phyloP scores from a whole-genome alignment of 92 coral and sea anemone genomes.

The Palythoa heliodiscus region DNA sequence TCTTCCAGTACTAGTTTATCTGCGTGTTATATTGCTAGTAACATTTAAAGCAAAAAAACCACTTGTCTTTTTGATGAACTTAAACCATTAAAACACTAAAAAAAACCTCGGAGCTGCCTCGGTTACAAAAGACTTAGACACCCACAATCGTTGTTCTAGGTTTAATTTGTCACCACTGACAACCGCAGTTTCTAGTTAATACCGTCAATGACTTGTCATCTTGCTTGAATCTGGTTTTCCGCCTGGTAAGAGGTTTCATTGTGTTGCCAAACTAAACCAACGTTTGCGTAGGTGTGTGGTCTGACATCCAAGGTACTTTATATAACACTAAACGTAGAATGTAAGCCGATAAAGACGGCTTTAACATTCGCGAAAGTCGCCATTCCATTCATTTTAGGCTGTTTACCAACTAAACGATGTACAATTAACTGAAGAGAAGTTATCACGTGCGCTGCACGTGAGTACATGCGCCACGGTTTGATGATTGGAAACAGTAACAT shows the following conservation, averaged over 20 bases:
- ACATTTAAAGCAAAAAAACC: too few relatives aligned
- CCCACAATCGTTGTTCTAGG: not conserved
- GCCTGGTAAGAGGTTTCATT: slow-evolving; percentile 6
- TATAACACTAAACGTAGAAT: not conserved
- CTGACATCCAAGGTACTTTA: not conserved
- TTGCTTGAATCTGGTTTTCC: slow-evolving; percentile 13
- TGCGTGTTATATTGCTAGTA: too few relatives aligned
- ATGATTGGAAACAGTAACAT: not conserved
- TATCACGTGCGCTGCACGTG: not conserved
- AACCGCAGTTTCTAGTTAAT: slow-evolving; percentile 7
- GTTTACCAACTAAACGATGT: not conserved
- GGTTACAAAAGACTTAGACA: not conserved
- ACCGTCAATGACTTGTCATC: not conserved
- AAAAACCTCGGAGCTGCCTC: not conserved
- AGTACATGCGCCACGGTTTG: not conserved
- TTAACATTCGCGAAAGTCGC: not conserved
- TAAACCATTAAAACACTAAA: too few relatives aligned
- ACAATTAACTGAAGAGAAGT: not conserved
- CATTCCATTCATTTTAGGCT: not conserved
- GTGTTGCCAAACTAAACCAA: not conserved
- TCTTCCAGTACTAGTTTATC: not conserved
- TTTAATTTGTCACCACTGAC: slow-evolving; percentile 15
- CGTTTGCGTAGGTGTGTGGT: slow-evolving; percentile 20
- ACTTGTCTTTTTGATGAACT: too few relatives aligned
- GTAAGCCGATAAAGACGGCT: not conserved